Conservation (phyloP, 1,140 invertebrate genomes). For the Eueides isabella region DNA sequence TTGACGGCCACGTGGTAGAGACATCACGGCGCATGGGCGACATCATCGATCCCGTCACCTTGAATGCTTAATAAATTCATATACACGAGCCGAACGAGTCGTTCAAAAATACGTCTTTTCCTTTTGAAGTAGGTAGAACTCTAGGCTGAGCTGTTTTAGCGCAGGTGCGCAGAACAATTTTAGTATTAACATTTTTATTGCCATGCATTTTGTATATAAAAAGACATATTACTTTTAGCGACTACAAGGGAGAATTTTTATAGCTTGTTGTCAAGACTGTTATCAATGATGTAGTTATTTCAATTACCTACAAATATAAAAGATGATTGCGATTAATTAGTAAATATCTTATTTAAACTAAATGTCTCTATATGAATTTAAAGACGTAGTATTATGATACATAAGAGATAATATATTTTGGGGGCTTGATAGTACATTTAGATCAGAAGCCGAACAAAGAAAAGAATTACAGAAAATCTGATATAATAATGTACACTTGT, state of each 20-base stretch:
- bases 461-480: not conserved
- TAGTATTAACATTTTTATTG: not conserved
- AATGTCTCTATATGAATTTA: too few species aligned
- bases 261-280: not conserved
- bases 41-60: slow-evolving; percentile 71
- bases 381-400: too few species aligned
- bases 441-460: not conserved
- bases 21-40: slow-evolving; percentile 53
- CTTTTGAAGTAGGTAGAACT: slow-evolving; percentile 26
- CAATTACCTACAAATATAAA: not conserved
- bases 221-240: not conserved
- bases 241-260: not conserved
- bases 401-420: too few species aligned
- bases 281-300: not conserved
- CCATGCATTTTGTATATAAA: not conserved
- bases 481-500: too few species aligned
- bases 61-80: slow-evolving; percentile 75
- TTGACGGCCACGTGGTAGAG: slow-evolving; percentile 68
- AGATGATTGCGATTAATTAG: not conserved
- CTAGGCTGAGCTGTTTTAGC: slow-evolving; percentile 18
- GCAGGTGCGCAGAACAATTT: slow-evolving; percentile 31
- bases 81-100: slow-evolving; percentile 51
- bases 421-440: too few species aligned
- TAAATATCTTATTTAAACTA: not conserved
- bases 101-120: slow-evolving; percentile 49